Conservation (phyloP, 2,888 invertebrate genomes). For the Plagiodera versicolora region DNA sequence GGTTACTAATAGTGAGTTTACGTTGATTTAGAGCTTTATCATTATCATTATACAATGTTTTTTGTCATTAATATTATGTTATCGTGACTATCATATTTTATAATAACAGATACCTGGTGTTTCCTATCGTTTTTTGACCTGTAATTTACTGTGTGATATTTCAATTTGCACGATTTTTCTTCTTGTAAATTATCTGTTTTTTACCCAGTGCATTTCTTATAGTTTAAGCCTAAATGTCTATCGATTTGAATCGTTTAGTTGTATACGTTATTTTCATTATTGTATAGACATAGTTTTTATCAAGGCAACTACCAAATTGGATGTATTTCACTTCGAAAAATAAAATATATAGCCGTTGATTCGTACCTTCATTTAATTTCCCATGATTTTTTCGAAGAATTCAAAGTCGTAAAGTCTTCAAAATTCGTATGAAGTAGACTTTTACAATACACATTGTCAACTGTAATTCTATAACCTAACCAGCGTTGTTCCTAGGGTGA, state of each 20-base stretch:
- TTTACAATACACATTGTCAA: too few relatives aligned
- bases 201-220: conserved; percentile 28
- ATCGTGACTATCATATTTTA: not conserved
- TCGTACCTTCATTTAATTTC: conserved; percentile 22
- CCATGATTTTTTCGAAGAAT: too few relatives aligned
- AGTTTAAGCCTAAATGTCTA: conserved; percentile 13
- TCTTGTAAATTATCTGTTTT: conserved; percentile 24
- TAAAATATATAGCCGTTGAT: conserved; percentile 48
- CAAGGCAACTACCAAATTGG: conserved; percentile 52
- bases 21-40: conserved; percentile 28
- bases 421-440: too few relatives aligned
- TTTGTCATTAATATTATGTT: conserved; percentile 1
- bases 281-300: conserved; percentile 50
- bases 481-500: too few relatives aligned
- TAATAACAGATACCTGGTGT: conserved; percentile 8
- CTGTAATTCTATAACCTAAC: too few relatives aligned
- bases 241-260: conserved; percentile 34
- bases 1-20: conserved; percentile 37
- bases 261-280: conserved; percentile 39
- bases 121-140: too few relatives aligned
- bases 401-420: too few relatives aligned
- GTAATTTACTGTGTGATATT: conserved; percentile 31
- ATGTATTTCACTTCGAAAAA: conserved; percentile 49
- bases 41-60: conserved; percentile 10
- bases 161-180: conserved; percentile 25